Base-by-base conservation (phyloP, 2,797 vertebrate genomes). In the Dromococcyx pavoninus region DNA sequence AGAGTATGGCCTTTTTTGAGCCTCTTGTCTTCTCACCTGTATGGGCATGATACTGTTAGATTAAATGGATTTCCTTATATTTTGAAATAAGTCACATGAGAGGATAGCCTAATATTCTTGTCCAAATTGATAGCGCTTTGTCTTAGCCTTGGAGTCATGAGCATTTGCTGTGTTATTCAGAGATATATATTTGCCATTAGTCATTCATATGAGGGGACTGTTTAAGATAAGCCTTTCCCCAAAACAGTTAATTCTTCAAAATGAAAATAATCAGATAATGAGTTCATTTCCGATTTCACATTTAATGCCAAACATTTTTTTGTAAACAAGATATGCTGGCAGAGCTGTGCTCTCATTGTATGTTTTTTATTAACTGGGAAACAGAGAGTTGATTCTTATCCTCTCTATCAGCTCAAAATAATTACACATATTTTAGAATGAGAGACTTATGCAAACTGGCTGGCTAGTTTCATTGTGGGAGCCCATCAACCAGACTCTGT, bases 211-310 rank as follows among this genome's bases (percentile, higher is more conserved):
- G 12, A 94, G 94, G 22, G 60, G 86, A 93, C 86, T 93, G 76
- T 95, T 97, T 90, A 96, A 97, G 96, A 94, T 91, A 97, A 94
- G 90, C 88, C 93, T 97, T 93, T 94, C 86, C 96, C 93, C 88
- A 96, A 89, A 97, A 89, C 95, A 97, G 95, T 97, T 97, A 97
- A 94, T 97, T 96, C 96, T 97, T 98, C 91, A 97, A 96, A 97
- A 97, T 97, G 93, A 97, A 98, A 98, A 98, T 97, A 98, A 98
- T 97, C 97, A 97, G 96, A 98, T 97, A 97, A 97, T 98, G 98
- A 98, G 96, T 97, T 98, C 96, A 97, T 98, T 98, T 98, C 97
- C 97, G 94, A 98, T 97, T 97, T 97, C 96, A 94, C 92, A 79
- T 97, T 94, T 60, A 93, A 97, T 97, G 97, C 97, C 97, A 98